Percentiles rank a stretch among this genome's conserved stretches.
These are phyloP conservation scores for Athene noctua DNA, from an alignment of 2,113 vertebrate genomes.

Conservation along the genomic window DNA sequence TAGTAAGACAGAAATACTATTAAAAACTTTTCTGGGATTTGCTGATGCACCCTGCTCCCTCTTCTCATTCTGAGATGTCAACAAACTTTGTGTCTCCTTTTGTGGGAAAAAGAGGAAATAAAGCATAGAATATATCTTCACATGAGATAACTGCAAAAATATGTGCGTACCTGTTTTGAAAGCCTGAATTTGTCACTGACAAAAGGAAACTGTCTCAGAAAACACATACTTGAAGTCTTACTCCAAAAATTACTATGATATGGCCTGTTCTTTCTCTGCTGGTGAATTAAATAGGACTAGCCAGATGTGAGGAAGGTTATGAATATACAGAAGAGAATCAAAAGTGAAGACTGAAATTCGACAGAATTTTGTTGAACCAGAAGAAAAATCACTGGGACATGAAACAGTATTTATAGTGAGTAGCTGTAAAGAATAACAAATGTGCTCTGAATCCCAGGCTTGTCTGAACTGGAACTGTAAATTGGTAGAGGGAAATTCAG, in stretches of 20 bases:
- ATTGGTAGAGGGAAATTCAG: neutral
- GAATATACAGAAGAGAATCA: neutral
- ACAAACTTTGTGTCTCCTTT: neutral
- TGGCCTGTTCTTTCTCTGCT: neutral
- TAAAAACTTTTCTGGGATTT: constrained; percentile 1
- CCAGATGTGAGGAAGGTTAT: neutral
- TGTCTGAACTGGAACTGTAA: neutral
- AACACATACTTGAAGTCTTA: neutral
- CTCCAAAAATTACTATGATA: neutral
- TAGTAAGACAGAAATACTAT: neutral
- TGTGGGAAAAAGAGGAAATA: neutral
- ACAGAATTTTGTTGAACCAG: neutral
- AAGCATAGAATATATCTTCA: neutral
- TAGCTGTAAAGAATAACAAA: neutral
- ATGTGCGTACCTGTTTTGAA: neutral
- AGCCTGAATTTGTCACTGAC: neutral
- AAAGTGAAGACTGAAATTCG: neutral
- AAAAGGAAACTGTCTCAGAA: neutral
- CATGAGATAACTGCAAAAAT: neutral
- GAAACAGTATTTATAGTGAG: neutral
- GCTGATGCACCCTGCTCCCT: neutral
- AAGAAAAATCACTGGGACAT: neutral
- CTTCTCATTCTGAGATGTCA: neutral
- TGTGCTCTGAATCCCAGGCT: neutral
- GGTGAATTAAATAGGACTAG: neutral